Evolutionary conservation across 2,113 vertebrate species (phyloP).

Genomic region (Chrysemys picta): DNA sequence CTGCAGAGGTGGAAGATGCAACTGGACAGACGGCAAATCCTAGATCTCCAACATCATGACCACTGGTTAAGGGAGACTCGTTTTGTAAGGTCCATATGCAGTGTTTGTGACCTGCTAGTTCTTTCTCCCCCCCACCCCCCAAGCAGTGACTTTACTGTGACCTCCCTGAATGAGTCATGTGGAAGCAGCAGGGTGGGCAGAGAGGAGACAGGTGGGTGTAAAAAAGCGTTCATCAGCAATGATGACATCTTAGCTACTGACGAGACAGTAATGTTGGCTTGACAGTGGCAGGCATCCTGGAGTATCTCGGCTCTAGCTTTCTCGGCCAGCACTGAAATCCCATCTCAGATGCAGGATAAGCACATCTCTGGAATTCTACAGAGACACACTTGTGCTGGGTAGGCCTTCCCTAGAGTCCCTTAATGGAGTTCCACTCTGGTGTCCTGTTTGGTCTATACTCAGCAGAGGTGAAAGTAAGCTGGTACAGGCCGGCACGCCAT

Average conservation of each 20-base stretch:
- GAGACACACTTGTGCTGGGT: not conserved
- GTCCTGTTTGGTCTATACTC: not conserved
- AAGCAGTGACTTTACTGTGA: not conserved
- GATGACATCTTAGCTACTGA: not conserved
- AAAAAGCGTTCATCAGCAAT: not conserved
- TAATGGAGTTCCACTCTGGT: not conserved
- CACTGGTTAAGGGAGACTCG: not conserved
- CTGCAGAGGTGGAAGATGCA: not conserved
- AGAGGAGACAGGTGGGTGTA: not conserved
- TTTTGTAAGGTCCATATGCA: not conserved
- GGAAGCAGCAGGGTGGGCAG: conserved; percentile 41
- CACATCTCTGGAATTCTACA: not conserved
- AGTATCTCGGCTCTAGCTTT: not conserved
- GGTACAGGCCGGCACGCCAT: too few relatives aligned
- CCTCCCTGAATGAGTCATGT: conserved; percentile 43
- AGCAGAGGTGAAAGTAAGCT: not conserved
- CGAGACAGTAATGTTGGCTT: not conserved
- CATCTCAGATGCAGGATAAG: not conserved
- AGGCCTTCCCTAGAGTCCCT: not conserved
- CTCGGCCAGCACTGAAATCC: conserved; percentile 13
- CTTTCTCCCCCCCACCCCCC: not conserved
- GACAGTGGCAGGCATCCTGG: not conserved
- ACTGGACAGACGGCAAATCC: not conserved
- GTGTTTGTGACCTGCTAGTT: not conserved
- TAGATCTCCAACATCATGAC: not conserved